Evolutionary conservation across 2,113 vertebrate genomes (phyloP), one percentile per base, ranked within the genome.

Genomic region (Poecilia latipinna): DNA sequence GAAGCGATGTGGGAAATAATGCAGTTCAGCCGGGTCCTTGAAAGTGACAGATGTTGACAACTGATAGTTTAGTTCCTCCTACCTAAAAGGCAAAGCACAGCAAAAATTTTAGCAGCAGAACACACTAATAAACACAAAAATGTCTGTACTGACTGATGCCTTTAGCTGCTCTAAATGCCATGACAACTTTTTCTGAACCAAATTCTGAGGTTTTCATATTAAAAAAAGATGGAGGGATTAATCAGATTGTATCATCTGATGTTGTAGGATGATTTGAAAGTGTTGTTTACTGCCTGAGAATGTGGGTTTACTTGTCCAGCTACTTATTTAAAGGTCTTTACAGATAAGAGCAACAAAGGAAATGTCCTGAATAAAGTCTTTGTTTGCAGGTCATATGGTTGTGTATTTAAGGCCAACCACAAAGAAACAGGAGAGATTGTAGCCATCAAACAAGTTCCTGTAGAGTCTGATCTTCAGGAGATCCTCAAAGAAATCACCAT

Each of bases 401-500:
- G 96, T 0, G 97, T 99, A 4, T 98, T 96, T 87, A 99, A 99
- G 93, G 97, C 97, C 57, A 94, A 96, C 87, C 96, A 96, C 84
- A 98, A 98, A 88, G 97, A 98, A 93, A 98, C 96, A 0, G 96
- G 97, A 63, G 97, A 98, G 88, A 96, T 99, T 19, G 97, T 98
- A 64, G 97, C 97, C 57, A 99, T 99, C 90, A 99, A 98, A 71
- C 97, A 99, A 89, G 97, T 99, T 91, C 97, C 97, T 2, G 97
- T 99, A 88, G 97, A 99, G 86, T 98, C 97, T 0, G 97, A 98
- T 80, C 93, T 99, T n/a, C 97, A 98, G 80, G 97, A 99, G 89
- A 98, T 98, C 80, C 98, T 99, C 84, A 99, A 99, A 87, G 97
- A 99, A 80, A 99, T 99, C 88, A 97, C 97, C 73, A 98, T 99